Conservation (phyloP, 2,113 vertebrate species). For the Pristiophorus japonicus region DNA sequence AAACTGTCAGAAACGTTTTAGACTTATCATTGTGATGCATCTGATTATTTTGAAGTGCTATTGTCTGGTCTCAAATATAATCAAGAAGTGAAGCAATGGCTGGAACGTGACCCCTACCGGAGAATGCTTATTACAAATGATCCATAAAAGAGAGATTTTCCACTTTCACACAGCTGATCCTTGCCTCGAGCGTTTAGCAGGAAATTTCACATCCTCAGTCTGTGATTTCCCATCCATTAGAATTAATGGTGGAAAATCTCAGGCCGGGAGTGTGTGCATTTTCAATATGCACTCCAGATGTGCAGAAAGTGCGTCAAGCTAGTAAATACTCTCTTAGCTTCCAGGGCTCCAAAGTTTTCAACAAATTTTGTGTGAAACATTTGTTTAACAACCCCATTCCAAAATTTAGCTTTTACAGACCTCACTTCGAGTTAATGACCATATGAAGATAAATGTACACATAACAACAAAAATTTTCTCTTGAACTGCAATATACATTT, state of each 20-base stretch:
- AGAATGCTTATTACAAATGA: neutral
- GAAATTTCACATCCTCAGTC: neutral
- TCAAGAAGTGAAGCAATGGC: neutral
- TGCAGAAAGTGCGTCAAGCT: neutral
- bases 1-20: neutral
- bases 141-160: neutral
- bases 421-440: neutral
- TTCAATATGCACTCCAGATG: neutral
- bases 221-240: neutral
- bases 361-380: neutral
- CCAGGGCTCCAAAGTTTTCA: neutral
- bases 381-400: neutral
- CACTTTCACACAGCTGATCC: neutral
- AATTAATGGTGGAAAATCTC: neutral
- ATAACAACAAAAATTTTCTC: neutral
- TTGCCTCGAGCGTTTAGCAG: neutral
- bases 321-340: neutral
- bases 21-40: neutral
- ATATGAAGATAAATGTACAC: neutral
- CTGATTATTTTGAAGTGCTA: neutral
- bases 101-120: neutral
- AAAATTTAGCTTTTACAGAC: neutral
- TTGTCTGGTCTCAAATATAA: neutral
- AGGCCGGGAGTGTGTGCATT: no score
- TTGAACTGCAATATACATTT: neutral